Conservation (phyloP, 2,888 invertebrate genomes). For the Napeogenes sylphis region DNA sequence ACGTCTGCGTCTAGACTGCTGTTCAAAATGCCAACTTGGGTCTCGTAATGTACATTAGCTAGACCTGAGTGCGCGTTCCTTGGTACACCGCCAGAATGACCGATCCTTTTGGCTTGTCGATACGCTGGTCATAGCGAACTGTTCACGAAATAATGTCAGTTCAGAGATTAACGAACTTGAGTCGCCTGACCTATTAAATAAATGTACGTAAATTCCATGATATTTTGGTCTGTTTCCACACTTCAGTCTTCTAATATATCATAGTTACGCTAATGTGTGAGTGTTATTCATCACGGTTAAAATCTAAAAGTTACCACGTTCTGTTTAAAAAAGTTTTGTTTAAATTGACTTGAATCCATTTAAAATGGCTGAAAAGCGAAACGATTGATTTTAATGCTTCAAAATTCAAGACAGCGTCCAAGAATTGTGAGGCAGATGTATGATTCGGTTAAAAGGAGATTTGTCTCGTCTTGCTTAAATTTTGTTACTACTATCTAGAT, state of each 20-base stretch:
- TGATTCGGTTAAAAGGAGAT: too few relatives aligned
- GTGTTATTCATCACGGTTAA: background rate
- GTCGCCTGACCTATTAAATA: constrained; percentile 70
- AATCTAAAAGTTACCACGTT: background rate
- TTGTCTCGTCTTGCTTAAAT: too few relatives aligned
- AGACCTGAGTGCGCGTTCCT: constrained; percentile 69
- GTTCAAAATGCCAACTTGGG: constrained; percentile 72
- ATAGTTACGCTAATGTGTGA: background rate
- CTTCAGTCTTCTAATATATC: background rate
- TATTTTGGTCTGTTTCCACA: constrained; percentile 3
- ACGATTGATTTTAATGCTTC: too few relatives aligned
- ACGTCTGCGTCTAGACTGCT: constrained; percentile 36
- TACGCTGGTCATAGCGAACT: constrained; percentile 62
- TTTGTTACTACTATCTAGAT: too few relatives aligned
- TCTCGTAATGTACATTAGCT: constrained; percentile 70
- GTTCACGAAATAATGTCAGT: constrained; percentile 73
- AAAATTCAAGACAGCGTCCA: too few relatives aligned
- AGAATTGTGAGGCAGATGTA: too few relatives aligned
- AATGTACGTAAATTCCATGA: constrained; percentile 16
- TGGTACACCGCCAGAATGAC: constrained; percentile 75
- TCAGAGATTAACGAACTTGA: constrained; percentile 76
- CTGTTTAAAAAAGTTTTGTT: background rate
- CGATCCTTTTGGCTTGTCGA: constrained; percentile 76
- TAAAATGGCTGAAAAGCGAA: too few relatives aligned
- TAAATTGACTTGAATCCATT: background rate